Evolutionary conservation across 2,797 vertebrate species (phyloP).

Genomic region (Masticophis lateralis): DNA sequence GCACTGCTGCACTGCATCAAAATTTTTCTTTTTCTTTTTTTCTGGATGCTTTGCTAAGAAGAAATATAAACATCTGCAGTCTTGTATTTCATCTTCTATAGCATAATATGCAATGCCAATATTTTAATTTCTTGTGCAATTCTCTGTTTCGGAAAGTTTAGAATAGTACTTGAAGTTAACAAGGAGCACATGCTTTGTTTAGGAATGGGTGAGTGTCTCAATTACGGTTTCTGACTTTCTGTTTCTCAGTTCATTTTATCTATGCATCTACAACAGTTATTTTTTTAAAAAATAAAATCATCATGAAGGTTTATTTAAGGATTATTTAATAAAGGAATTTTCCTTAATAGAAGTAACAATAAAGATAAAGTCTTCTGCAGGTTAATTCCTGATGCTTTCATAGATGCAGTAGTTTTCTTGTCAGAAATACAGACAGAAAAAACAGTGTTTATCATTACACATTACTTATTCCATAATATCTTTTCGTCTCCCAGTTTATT

Average conservation of each 20-base stretch:
- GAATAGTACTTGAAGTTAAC: constrained; percentile 3
- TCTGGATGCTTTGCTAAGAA: accelerated
- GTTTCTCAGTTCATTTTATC: neutral
- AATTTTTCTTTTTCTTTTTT: accelerated
- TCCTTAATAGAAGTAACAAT: neutral
- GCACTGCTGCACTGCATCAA: constrained; percentile 56
- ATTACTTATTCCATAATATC: neutral
- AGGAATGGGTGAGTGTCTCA: neutral
- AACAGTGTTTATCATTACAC: neutral
- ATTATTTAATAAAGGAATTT: neutral
- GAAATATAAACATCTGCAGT: accelerated
- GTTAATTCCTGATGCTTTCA: neutral
- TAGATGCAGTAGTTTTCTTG: neutral
- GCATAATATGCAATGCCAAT: neutral
- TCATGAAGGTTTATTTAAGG: neutral
- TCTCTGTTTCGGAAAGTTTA: neutral
- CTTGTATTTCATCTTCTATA: neutral
- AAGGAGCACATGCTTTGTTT: neutral
- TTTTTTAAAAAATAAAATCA: neutral
- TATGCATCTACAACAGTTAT: neutral
- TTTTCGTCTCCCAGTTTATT: neutral
- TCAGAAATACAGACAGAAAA: neutral
- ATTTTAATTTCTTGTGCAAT: neutral
- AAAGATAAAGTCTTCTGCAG: neutral
- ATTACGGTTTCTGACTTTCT: neutral